Base-by-base conservation (phyloP, 2,888 invertebrate genomes). In the Drosophila formosana region DNA sequence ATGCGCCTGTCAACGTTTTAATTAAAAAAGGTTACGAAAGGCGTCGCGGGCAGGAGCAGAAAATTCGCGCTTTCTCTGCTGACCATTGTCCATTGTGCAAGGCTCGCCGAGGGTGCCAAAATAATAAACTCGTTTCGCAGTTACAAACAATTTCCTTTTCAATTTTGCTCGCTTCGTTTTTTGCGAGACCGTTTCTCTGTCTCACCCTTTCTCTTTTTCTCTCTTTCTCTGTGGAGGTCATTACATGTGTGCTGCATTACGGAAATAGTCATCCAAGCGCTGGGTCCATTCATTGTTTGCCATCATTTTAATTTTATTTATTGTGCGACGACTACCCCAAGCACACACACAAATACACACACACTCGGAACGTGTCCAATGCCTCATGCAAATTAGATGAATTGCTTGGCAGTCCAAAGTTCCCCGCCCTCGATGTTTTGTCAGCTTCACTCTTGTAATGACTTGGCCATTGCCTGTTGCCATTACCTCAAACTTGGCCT, bases 1-100 rank as follows among this genome's bases (percentile, higher is more conserved):
- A 89, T 91, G 90, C 72, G 90, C 91, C 92, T 92, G 92, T 92
- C 92, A 92, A 92, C 92, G 92, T 92, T 92, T 92, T 92, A 92
- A 92, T 92, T 92, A 92, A 92, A 92, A 92, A 92, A 91, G 92
- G 91, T 91, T 92, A 89, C 91, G 92, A 75, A 85, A 71, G 75
- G 46, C 30, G 25, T 37, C 39, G 37, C 37, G 63, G 78, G 78
- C 77, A 81, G 84, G 80, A 86, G 80, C 79, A 77, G 79, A 90
- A 90, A 90, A 83, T 83, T 90, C 89, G 91, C 90, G 90, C 88
- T 89, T 91, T 88, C 80, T 82, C 78, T 80, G 53, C 60, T 62
- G 69, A 56, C 66, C 70, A 61, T 64, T 66, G 82, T 70, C 45
- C 60, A 46, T 18, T 23, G 46, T 28, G 49, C 13, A 41, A n/a